These are phyloP conservation scores for Galeopterus variegatus DNA, from an alignment of 2,113 vertebrate genomes.

Conservation along the genomic window DNA sequence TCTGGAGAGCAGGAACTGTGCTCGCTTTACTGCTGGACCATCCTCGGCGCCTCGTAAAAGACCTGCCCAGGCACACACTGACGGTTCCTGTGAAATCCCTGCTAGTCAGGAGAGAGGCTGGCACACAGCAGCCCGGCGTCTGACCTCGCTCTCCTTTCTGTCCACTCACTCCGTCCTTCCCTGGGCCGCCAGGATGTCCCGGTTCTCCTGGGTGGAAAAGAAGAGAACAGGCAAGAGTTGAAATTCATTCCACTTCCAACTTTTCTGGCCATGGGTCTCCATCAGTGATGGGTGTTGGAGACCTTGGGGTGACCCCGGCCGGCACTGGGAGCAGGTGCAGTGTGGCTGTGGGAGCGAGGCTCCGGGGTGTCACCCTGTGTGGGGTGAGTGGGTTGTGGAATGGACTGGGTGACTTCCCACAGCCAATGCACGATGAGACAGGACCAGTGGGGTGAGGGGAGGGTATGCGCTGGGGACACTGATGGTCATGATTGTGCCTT, in stretches of 20 bases:
- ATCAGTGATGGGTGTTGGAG: not conserved
- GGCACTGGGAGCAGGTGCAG: not conserved
- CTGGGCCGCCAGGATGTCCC: slow-evolving; percentile 88
- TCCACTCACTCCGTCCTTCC: slow-evolving; percentile 91
- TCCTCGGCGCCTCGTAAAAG: not conserved
- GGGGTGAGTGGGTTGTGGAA: not conserved
- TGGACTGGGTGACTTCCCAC: not conserved
- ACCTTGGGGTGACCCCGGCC: not conserved
- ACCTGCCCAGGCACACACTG: not conserved
- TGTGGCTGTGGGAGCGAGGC: not conserved
- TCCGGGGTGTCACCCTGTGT: no score
- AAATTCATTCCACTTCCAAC: not conserved
- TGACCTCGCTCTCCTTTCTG: slow-evolving; percentile 94
- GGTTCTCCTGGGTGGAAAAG: slow-evolving; percentile 83
- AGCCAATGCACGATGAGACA: no score
- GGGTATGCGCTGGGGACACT: no score
- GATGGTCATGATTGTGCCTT: fast-evolving
- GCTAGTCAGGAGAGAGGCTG: fast-evolving
- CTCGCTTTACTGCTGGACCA: fast-evolving
- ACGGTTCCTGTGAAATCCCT: fast-evolving
- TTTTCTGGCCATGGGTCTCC: not conserved
- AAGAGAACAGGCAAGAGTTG: slow-evolving; percentile 28
- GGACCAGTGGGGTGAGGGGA: not conserved
- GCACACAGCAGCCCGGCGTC: slow-evolving; percentile 47
- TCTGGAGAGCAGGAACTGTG: not conserved